These are phyloP conservation scores for Trididemnum miniatum DNA, from an alignment of 23 tunicate species.

Conservation along the genomic window DNA sequence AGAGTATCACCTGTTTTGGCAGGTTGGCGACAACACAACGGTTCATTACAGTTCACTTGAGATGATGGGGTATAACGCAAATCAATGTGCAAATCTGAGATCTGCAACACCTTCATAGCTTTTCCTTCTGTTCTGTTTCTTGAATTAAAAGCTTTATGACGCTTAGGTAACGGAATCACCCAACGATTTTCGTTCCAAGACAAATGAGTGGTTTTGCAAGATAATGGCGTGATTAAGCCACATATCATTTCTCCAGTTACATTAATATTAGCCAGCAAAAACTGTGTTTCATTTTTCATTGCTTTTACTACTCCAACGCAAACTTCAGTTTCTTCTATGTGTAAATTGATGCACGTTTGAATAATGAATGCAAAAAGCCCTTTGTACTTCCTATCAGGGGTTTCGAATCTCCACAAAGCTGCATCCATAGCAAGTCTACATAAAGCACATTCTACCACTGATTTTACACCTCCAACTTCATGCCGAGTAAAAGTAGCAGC, in stretches of 20 bases:
- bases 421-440: slow-evolving; percentile 49
- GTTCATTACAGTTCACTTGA: slow-evolving; percentile 69
- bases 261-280: slow-evolving; percentile 37
- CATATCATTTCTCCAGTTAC: slow-evolving; percentile 58
- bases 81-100: slow-evolving; percentile 91
- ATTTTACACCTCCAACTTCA: background rate
- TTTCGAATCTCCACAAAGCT: slow-evolving; percentile 67
- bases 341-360: slow-evolving; percentile 33
- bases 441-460: slow-evolving; percentile 36
- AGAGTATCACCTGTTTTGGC: background rate
- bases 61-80: slow-evolving; percentile 54
- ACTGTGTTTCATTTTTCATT: slow-evolving; percentile 54
- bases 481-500: too few relatives aligned
- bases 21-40: slow-evolving; percentile 68
- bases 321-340: slow-evolving; percentile 43
- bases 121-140: background rate
- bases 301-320: slow-evolving; percentile 73
- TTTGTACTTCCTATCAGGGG: slow-evolving; percentile 67
- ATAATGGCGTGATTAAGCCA: slow-evolving; percentile 69
- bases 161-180: slow-evolving; percentile 58
- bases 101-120: slow-evolving; percentile 69
- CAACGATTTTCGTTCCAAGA: slow-evolving; percentile 81
- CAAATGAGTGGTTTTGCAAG: slow-evolving; percentile 54
- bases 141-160: background rate
- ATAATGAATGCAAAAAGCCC: slow-evolving; percentile 54